Base-by-base conservation (phyloP, 2,113 vertebrate species). In the Passer domesticus region DNA sequence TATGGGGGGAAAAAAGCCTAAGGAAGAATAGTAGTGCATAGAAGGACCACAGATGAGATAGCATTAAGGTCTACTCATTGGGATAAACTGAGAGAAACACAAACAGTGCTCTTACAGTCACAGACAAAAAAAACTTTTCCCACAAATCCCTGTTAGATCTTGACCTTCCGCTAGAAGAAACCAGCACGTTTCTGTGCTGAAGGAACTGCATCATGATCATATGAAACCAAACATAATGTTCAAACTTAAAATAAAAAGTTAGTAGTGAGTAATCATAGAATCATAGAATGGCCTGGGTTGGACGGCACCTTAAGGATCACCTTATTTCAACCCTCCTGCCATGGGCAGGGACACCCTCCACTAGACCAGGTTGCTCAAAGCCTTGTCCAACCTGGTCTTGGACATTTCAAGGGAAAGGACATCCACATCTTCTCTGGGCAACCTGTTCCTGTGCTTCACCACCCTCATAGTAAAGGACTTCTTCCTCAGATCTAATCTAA, bases 81-180 rank as follows among this genome's bases (percentile, higher is more conserved):
- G 39, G 59, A 44, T 67, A 70, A 77, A 58, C 39, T 43, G 41
- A 56, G 47, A 60, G 31, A 88, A 80, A 91, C 10, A 90, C 30
- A 83, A 92, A 81, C 22, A 85, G 25, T 11, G 7, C 52, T 89
- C 18, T 77, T 63, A 47, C 14, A 85, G 58, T 49, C 46, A 55
- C 13, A 55, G 50, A 22, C 15, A 84, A 84, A 95, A 96, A 88
- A 55, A 33, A 90, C n/a, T n/a, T 90, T 94, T 95, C 63, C 56
- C 86, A 88, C 89, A 93, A 93, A 73, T 21, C 0, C 3, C 23
- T 90, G 18, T 67, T 90, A 86, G 46, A 67, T 55, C 35, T n/a
- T 76, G 68, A 86, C 72, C 63, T 77, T 88, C 55, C 23, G 41
- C 18, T 59, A 31, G 82, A 67, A 74, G 37, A 74, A 77, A 46